Evolutionary conservation across 2,888 invertebrate genomes (phyloP), one percentile per base, ranked within the genome.

Genomic region (Andricus quercusramuli): DNA sequence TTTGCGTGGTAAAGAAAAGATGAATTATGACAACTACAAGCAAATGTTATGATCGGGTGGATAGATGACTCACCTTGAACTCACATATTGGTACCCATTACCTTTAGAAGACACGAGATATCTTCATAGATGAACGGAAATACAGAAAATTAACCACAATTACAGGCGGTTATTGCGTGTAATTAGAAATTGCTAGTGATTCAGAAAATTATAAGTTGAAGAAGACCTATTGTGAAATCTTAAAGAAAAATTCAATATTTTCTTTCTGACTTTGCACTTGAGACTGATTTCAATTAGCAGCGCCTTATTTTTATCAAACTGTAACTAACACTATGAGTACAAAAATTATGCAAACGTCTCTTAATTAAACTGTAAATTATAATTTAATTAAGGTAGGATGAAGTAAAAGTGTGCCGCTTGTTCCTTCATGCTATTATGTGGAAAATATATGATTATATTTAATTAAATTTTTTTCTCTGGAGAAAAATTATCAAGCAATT

Each of bases 1-100:
- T 74, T 51, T 51, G 70, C 51, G n/a, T 74, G 74, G 51, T n/a
- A 37, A 59, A 74, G 74, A n/a, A 56, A 74, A 74, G n/a, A 74
- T 2, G 32, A 56, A 15, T 74, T 74, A 74, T 74, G 74, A 59
- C 56, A 59, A 56, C 20, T 20, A 22, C n/a, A 37, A 51, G 56
- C 56, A 56, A 74, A 32, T 32, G n/a, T 74, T 67, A 37, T 67
- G n/a, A 59, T 74, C 37, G 56, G 51, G 56, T 59, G 37, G 74
- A 74, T 51, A n/a, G n/a, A 37, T 37, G 37, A 74, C 74, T 74
- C 32, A 56, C 74, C 56, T 74, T 74, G 74, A 74, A 74, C 37
- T 56, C 56, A 11, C 25, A 11, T 37, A 37, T 8, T 37, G 37
- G 17, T 32, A 51, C 70, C 32, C 74, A 56, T 74, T 74, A 67